These are phyloP conservation scores for Hemitrygon akajei DNA, from an alignment of 2,797 vertebrate species.

Conservation along the genomic window DNA sequence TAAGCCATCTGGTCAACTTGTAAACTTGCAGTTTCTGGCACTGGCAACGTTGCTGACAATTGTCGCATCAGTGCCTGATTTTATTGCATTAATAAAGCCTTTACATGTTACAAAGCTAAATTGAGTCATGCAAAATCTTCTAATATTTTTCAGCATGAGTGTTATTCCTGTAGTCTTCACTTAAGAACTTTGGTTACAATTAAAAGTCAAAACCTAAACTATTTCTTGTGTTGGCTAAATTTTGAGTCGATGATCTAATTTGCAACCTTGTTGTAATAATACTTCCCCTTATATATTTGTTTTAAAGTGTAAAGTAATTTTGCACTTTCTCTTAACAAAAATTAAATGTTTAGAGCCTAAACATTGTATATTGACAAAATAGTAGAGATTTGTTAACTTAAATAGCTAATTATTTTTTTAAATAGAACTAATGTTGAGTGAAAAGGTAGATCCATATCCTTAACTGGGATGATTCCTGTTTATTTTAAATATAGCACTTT, in stretches of 20 bases:
- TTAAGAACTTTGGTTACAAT: background rate
- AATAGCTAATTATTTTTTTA: too few species aligned
- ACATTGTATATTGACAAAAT: background rate
- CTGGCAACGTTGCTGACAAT: background rate
- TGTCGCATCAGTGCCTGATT: background rate
- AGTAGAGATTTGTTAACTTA: background rate
- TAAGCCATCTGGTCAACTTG: background rate
- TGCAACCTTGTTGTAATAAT: background rate
- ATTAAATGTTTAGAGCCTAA: background rate
- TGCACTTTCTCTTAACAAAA: too few species aligned
- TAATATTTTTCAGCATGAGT: background rate
- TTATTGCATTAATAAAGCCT: background rate
- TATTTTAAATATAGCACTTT: background rate
- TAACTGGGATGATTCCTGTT: background rate
- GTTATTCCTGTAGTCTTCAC: background rate
- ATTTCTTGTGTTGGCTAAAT: background rate
- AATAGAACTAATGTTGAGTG: background rate
- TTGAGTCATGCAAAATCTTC: background rate
- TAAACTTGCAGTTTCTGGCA: background rate
- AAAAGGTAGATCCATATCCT: background rate
- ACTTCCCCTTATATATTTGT: too few species aligned
- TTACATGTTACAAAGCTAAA: background rate
- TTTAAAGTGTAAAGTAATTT: too few species aligned
- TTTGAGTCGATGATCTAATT: background rate
- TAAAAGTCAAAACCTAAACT: background rate